Evolutionary conservation across 2,888 invertebrate genomes (phyloP), one percentile per base, ranked within the genome.

Genomic region (Polydrusus tereticollis): DNA sequence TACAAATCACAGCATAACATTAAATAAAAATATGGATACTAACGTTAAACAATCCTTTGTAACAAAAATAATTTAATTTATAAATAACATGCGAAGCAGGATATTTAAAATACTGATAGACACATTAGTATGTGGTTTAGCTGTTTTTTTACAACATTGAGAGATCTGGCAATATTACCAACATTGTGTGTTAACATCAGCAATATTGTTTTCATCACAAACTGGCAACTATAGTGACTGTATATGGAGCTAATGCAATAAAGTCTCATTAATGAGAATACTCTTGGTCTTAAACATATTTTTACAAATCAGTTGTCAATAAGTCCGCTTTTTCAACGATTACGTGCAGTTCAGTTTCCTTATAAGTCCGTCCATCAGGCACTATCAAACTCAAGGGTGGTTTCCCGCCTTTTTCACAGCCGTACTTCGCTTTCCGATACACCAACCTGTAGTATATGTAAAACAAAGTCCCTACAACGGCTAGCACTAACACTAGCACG

Each of bases 311-410:
- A 77, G 94, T 94, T 77, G 93, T 93, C 71, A 94, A 86, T 57
- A 94, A 90, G 85, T 94, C 93, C 50, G 94, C 92, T 84, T 92
- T 90, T 87, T 95, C 95, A 77, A 94, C 92, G 82, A 95, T 92
- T 80, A 95, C 93, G 84, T 94, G 92, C 79, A 95, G 90, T 86
- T 95, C 94, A 8, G 95, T 95, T 86, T 95, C 94, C 81, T 92
- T 89, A 82, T 95, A 95, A 14, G 94, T 92, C 81, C 93, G 89
- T 0, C 93, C 92, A 78, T 94, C 94, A 0, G 95, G 94, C 81
- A 94, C 89, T 62, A 95, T 92, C 84, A 94, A 87, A 81, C 90
- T 90, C 78, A 92, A 77, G 1, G 69, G 71, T 7, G 65, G 50
- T 63, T 79, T 79, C 1, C 63, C 73, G 3, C 52, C 69, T 85